phyloP scores from a whole-genome alignment of 1,140 invertebrate genomes.

The Belonocnema kinseyi region DNA sequence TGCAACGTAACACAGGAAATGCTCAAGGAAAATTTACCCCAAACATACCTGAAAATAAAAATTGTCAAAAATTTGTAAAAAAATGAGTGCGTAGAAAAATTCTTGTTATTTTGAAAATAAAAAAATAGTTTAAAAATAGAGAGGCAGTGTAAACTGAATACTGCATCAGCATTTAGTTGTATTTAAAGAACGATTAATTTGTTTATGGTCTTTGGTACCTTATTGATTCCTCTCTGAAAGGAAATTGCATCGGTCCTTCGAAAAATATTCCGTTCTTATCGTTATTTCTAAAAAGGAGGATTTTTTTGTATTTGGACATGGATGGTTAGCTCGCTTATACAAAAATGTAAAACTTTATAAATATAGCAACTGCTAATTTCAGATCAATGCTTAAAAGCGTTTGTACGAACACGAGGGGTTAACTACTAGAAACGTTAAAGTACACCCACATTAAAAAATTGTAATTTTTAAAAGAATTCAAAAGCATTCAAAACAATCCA shows the following conservation, averaged over 20 bases:
- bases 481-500: no score
- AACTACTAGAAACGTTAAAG: no score
- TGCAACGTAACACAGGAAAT: background rate
- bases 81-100: no score
- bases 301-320: background rate
- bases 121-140: no score
- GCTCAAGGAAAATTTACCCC: background rate
- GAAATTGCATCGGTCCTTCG: background rate
- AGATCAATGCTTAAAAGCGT: background rate
- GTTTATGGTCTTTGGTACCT: conserved; percentile 19
- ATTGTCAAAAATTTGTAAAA: no score
- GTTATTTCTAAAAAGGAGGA: background rate
- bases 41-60: no score
- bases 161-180: no score
- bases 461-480: no score
- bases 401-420: no score
- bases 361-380: background rate
- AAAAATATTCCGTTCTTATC: background rate
- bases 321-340: background rate
- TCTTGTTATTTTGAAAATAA: no score
- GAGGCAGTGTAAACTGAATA: no score
- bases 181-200: background rate
- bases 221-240: background rate
- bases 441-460: no score
- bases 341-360: conserved; percentile 8